A percentile compares a stretch with the other conserved stretches of the same genome.
phyloP scores from a whole-genome alignment of 2,797 vertebrate species.

The Manis javanica region DNA sequence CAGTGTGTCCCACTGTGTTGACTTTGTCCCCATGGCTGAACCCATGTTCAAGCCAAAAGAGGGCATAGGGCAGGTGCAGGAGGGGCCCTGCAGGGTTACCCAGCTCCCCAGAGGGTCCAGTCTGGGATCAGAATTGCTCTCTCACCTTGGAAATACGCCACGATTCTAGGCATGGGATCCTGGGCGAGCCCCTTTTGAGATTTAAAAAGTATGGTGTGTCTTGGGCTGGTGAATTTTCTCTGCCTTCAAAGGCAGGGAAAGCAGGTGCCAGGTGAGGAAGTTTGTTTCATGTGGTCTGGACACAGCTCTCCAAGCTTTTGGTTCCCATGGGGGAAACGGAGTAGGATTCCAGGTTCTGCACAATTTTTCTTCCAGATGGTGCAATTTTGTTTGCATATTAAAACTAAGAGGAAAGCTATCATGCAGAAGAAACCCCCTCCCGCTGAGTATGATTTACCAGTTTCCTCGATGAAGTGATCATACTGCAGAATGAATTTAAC shows the following conservation, averaged over 20 bases:
- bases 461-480: constrained; percentile 8
- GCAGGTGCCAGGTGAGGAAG: neutral
- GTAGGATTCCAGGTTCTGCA: neutral
- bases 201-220: neutral
- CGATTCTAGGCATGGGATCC: neutral
- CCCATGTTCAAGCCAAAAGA: neutral
- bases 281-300: neutral
- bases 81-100: neutral
- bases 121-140: neutral
- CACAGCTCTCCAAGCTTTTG: neutral
- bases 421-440: neutral
- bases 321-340: neutral
- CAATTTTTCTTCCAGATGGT: neutral
- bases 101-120: neutral
- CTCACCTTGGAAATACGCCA: neutral
- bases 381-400: constrained; percentile 34
- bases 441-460: neutral
- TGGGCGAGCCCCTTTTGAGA: neutral
- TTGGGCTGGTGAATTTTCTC: neutral
- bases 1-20: neutral
- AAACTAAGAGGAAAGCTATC: constrained; percentile 1
- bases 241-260: neutral
- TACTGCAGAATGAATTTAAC: constrained; percentile 59
- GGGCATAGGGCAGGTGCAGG: neutral
- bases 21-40: neutral